phyloP scores from a whole-genome alignment of 2,113 vertebrate genomes.

The Etia nguti region DNA sequence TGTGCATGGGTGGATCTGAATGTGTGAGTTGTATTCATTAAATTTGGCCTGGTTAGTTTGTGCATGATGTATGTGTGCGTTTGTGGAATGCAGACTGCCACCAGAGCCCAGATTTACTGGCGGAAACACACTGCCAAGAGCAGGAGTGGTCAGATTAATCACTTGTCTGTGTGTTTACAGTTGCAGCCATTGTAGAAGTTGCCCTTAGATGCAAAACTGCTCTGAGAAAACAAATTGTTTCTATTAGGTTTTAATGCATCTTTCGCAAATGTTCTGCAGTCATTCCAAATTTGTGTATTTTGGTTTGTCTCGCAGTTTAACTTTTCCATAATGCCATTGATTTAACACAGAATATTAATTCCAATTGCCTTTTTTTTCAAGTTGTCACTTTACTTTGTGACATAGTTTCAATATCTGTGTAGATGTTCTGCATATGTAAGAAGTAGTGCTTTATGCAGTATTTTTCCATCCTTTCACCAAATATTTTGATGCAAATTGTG shows the following conservation, averaged over 20 bases:
- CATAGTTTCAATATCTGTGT: neutral
- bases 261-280: neutral
- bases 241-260: neutral
- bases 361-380: neutral
- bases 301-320: neutral
- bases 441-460: neutral
- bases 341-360: neutral
- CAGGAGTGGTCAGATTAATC: slow-evolving; percentile 65
- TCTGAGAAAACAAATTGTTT: neutral
- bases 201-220: neutral
- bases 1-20: slow-evolving; percentile 7
- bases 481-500: neutral
- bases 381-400: neutral
- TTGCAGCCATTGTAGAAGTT: neutral
- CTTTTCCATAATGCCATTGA: neutral
- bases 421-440: neutral
- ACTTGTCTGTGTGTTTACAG: slow-evolving; percentile 18
- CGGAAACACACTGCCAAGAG: slow-evolving; percentile 43
- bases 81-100: slow-evolving; percentile 37
- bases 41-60: slow-evolving; percentile 15
- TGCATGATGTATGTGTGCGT: neutral
- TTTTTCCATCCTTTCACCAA: neutral
- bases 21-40: neutral
- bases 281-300: neutral
- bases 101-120: slow-evolving; percentile 47